Evolutionary conservation across 2,113 vertebrate species (phyloP).

Genomic region (Clarias macrocephalus): DNA sequence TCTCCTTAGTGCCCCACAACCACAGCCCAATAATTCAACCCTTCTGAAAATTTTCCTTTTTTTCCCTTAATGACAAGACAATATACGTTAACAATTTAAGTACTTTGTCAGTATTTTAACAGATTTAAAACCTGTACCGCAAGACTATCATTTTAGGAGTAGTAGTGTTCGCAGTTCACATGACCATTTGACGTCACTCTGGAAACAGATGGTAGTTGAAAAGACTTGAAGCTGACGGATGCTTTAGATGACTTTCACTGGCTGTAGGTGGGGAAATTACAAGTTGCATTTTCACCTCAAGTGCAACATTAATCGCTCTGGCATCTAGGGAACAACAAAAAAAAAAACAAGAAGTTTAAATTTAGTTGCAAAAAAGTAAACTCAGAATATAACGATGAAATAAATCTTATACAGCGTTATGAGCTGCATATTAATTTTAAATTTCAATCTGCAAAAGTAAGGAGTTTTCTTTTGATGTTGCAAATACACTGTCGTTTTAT

Average conservation of each 20-base stretch:
- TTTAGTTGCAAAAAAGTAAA: not conserved
- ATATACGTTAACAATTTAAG: too few relatives aligned
- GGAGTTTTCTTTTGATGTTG: not conserved
- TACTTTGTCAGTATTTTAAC: not conserved
- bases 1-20: too few relatives aligned
- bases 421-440: not conserved
- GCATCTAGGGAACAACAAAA: too few relatives aligned
- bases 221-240: not conserved
- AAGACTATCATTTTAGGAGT: too few relatives aligned
- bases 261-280: not conserved
- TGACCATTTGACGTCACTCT: not conserved
- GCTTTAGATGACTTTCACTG: not conserved
- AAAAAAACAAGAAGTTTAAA: too few relatives aligned
- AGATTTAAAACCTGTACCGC: too few relatives aligned
- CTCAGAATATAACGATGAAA: not conserved
- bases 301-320: not conserved
- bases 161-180: too few relatives aligned
- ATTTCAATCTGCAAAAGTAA: not conserved
- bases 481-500: not conserved
- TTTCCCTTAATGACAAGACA: too few relatives aligned
- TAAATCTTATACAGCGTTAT: not conserved
- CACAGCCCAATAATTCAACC: too few relatives aligned
- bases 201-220: too few relatives aligned
- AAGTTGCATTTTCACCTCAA: not conserved
- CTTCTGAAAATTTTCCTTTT: too few relatives aligned